Evolutionary conservation across 2,797 vertebrate genomes (phyloP).

Genomic region (Brachymystax lenok): DNA sequence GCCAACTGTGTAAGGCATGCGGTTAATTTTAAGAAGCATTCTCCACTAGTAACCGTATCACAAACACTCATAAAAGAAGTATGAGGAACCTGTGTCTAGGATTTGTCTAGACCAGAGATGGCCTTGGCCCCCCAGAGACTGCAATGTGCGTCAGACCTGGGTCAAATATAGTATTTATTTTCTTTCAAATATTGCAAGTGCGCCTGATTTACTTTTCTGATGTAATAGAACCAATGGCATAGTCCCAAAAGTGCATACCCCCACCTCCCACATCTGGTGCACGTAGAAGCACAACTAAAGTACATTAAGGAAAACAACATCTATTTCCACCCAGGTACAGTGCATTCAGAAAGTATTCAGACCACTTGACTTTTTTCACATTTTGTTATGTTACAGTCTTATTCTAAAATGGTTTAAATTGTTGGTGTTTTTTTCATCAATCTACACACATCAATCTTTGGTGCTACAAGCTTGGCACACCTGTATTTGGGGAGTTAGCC

Average conservation of each 20-base stretch:
- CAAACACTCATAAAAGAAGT: slow-evolving; percentile 25
- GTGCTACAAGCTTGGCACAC: no score
- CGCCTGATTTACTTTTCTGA: background rate
- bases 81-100: slow-evolving; percentile 8
- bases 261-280: background rate
- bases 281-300: background rate
- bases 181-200: background rate
- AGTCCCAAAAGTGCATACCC: background rate
- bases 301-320: background rate
- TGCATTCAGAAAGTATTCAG: no score
- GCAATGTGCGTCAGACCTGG: background rate
- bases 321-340: no score
- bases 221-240: background rate
- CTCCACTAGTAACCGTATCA: slow-evolving; percentile 11
- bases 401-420: no score
- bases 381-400: no score
- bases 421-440: no score
- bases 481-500: no score
- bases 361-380: no score
- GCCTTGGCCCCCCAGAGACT: background rate
- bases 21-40: slow-evolving; percentile 37
- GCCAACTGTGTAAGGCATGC: slow-evolving; percentile 30
- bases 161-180: background rate
- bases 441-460: no score
- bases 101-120: background rate